Evolutionary conservation across 1,140 invertebrate species (phyloP).

Genomic region (Oryctes rhinoceros): DNA sequence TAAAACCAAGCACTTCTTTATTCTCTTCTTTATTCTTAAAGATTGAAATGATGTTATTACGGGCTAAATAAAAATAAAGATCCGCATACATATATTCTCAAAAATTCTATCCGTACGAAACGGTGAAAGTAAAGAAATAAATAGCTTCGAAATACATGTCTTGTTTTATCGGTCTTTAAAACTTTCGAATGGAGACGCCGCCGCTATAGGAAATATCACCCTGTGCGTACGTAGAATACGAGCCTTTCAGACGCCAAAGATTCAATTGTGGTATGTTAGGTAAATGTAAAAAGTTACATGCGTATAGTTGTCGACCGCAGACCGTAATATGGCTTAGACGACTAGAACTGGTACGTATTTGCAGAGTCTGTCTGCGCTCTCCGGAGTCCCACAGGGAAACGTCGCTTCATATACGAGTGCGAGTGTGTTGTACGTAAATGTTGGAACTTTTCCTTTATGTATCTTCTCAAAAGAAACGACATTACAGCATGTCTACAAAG

Average conservation of each 20-base stretch:
- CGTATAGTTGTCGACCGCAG: not conserved
- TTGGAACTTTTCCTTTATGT: not conserved
- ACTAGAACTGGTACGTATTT: not conserved
- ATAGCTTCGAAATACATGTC: not conserved
- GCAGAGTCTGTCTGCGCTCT: not conserved
- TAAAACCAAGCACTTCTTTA: no score
- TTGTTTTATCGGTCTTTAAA: not conserved
- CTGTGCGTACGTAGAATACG: not conserved
- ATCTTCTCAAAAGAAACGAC: not conserved
- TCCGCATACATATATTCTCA: no score
- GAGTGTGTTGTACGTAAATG: not conserved
- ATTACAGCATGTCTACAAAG: no score
- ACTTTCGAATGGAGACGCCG: not conserved
- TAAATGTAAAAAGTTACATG: slow-evolving; percentile 11
- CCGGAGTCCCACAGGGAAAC: not conserved
- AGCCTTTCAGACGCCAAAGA: not conserved
- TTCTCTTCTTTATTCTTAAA: no score
- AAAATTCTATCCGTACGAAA: not conserved
- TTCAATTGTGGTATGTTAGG: slow-evolving; percentile 13
- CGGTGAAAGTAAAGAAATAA: not conserved
- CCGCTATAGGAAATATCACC: not conserved
- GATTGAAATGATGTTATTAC: no score
- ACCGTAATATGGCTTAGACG: slow-evolving; percentile 6
- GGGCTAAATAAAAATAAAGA: no score
- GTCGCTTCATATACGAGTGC: not conserved